A percentile compares a stretch with the other conserved stretches of the same genome.
phyloP scores from a whole-genome alignment of 2,113 vertebrate species.

The Trogon surrucura region DNA sequence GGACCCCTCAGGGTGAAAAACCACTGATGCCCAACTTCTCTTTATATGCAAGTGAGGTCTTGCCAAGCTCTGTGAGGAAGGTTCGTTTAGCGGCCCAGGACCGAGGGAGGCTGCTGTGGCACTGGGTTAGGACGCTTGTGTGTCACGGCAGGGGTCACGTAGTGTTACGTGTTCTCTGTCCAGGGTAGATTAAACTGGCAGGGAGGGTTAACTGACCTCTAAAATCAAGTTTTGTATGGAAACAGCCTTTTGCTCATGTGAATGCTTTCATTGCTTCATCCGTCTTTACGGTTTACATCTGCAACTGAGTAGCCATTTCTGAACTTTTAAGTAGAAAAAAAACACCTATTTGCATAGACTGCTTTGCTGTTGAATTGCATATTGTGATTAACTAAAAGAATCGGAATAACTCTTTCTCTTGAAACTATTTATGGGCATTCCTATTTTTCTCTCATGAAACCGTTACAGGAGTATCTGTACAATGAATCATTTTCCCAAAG shows the following conservation, averaged over 20 bases:
- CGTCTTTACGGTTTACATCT: neutral
- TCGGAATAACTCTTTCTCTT: neutral
- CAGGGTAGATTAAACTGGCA: neutral
- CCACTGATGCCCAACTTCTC: neutral
- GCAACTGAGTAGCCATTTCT: neutral
- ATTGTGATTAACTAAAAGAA: neutral
- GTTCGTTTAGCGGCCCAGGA: neutral
- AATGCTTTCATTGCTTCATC: neutral
- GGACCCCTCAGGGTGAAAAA: neutral
- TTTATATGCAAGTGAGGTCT: neutral
- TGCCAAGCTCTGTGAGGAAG: neutral
- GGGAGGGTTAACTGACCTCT: neutral
- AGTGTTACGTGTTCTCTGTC: neutral
- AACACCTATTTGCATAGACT: neutral
- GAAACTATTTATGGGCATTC: neutral
- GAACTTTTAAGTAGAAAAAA: neutral
- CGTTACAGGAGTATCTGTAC: neutral
- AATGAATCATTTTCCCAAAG: conserved; percentile 13
- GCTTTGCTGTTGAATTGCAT: neutral
- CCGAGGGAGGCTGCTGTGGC: neutral
- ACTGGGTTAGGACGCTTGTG: neutral
- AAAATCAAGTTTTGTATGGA: neutral
- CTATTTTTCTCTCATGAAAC: neutral
- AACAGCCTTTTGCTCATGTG: neutral
- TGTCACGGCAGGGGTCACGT: fast-evolving